Base-by-base conservation (phyloP, 2,888 invertebrate species). In the Thymelicus sylvestris region DNA sequence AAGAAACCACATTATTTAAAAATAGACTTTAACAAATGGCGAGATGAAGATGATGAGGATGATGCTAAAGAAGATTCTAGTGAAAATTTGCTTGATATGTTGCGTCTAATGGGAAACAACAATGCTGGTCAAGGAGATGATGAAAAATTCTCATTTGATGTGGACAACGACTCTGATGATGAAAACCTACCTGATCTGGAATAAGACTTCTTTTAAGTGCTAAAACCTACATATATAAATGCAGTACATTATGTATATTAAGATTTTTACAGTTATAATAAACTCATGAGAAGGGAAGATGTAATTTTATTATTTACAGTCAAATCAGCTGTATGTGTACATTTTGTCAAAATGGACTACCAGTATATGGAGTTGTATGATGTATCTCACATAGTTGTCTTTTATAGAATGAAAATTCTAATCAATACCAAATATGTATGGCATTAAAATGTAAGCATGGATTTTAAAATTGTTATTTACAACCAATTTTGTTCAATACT, bases 11-110 rank as follows among this genome's bases (percentile, higher is more conserved):
- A 98, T 88, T 99, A 98, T 96, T 95, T 99, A 80, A 99, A 99
- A 94, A 97, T 98, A 81, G 99, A 99, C 87, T 99, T 99, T 88
- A 97, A 98, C 87, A 98, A 98, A 93, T 99, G 99, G 99, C 96
- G 96, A 92, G 99, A 99, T 93, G 99, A 99, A 91, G 98, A 98
- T 83, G 99, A 99, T 74, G 98, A 97, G 68, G 97, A 97, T n/a
- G 97, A 97, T 76, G 98, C 98, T 78, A 95, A 87, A 72, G 86
- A 77, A 63, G 86, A 83, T 72, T 86, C 85, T 68, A 92, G 81
- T 71, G 77, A 91, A 65, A 95, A 96, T 83, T 91, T 96, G 73
- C 95, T 95, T 85, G 96, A 96, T 91, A 96, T 97, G 96, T 95
- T 97, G 93, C 94, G 95, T 78, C 95, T 96, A 77, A 96, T 97